Conservation (phyloP, 2,888 invertebrate species). For the Adineta ricciae region DNA sequence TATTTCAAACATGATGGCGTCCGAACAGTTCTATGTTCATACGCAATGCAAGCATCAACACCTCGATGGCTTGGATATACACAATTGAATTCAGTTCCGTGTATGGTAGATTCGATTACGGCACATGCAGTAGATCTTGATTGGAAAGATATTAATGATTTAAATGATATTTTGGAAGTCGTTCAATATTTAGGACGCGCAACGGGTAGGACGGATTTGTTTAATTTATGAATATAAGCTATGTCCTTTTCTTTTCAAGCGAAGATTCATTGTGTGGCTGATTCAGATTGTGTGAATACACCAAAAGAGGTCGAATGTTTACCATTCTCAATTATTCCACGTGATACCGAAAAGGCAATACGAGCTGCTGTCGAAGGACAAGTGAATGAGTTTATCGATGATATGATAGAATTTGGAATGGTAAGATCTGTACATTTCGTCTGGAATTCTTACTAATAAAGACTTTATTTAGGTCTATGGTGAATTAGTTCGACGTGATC, state of each 20-base stretch:
- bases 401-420: slow-evolving; percentile 5
- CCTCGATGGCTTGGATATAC: not conserved
- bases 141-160: not conserved
- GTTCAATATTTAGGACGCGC: not conserved
- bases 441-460: not conserved
- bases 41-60: slow-evolving; percentile 2
- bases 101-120: not conserved
- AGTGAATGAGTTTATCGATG: not conserved
- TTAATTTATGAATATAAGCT: not conserved
- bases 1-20: not conserved
- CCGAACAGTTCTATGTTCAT: not conserved
- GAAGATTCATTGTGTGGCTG: slow-evolving; percentile 6
- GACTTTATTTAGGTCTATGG: not conserved
- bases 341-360: not conserved
- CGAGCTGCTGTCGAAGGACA: not conserved
- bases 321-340: not conserved
- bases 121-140: not conserved
- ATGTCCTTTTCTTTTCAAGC: not conserved
- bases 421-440: not conserved
- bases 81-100: not conserved
- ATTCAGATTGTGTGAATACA: not conserved
- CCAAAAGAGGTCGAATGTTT: not conserved
- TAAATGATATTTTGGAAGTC: not conserved
- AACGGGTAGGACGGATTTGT: not conserved
- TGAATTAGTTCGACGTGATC: not conserved